These are phyloP conservation scores for Molanna angustata DNA, from an alignment of 2,888 invertebrate species.

Conservation along the genomic window DNA sequence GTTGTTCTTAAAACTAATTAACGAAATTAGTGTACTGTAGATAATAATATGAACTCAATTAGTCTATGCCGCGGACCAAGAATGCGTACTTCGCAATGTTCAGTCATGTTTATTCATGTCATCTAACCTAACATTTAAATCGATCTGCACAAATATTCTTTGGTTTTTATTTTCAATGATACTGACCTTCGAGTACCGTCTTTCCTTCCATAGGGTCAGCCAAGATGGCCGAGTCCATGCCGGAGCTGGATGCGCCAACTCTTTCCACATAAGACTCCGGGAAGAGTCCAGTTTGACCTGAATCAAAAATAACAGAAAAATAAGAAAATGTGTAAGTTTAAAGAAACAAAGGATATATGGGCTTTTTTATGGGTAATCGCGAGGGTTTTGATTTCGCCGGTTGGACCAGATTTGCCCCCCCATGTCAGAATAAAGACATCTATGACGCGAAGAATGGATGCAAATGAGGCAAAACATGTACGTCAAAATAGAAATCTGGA, in stretches of 20 bases:
- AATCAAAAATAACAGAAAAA: constrained; percentile 2
- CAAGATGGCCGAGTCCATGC: constrained; percentile 42
- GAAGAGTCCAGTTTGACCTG: constrained; percentile 55
- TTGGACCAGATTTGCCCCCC: neutral
- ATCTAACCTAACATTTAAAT: neutral
- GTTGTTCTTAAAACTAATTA: too few relatives aligned
- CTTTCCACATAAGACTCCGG: constrained; percentile 93
- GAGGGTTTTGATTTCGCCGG: neutral
- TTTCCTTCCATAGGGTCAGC: constrained; percentile 47
- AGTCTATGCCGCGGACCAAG: too few relatives aligned
- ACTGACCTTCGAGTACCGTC: constrained; percentile 47
- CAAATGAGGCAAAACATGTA: too few relatives aligned
- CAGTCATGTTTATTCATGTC: neutral
- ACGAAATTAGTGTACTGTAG: too few relatives aligned
- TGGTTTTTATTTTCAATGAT: neutral
- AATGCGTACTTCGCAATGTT: too few relatives aligned
- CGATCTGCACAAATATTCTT: too few relatives aligned
- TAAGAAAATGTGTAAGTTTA: neutral
- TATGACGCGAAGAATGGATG: too few relatives aligned
- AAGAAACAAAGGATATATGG: neutral
- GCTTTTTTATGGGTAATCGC: neutral
- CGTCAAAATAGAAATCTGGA: too few relatives aligned
- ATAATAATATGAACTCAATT: too few relatives aligned
- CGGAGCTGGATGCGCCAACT: constrained; percentile 49
- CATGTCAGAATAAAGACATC: too few relatives aligned